Conservation (phyloP, 2,113 vertebrate species). For the Gnathonemus echidnorhynchus region DNA sequence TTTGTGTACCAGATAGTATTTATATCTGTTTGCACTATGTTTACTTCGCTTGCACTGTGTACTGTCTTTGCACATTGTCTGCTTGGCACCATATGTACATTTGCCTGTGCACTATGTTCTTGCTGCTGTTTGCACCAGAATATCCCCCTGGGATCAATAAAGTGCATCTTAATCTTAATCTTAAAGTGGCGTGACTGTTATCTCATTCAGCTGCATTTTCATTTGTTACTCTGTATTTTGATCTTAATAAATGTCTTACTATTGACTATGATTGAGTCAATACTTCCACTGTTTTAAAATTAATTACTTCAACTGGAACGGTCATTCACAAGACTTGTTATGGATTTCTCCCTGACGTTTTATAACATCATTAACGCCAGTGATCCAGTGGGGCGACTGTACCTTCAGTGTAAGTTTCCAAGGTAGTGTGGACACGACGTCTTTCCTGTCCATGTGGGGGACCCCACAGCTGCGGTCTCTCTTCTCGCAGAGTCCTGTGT, state of each 20-base stretch:
- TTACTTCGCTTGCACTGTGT: too few relatives aligned
- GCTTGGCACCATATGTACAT: neutral
- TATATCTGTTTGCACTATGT: neutral
- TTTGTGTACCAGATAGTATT: neutral
- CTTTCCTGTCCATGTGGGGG: constrained; percentile 27
- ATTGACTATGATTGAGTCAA: neutral
- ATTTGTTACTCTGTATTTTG: neutral
- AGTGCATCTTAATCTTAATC: neutral
- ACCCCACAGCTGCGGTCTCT: neutral
- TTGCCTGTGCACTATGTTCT: neutral
- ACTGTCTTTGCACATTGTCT: neutral
- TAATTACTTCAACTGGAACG: neutral
- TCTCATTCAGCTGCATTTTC: neutral
- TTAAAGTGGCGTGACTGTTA: neutral
- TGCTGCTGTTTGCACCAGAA: neutral
- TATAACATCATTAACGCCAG: neutral
- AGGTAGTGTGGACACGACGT: constrained; percentile 43
- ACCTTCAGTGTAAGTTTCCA: constrained; percentile 47
- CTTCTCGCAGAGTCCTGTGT: constrained; percentile 29
- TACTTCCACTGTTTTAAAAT: neutral
- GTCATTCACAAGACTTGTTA: neutral
- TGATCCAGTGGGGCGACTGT: neutral
- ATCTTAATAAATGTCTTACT: neutral
- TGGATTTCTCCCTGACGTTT: neutral
- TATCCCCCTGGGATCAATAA: neutral